Percentiles rank a stretch among this genome's conserved stretches.
phyloP scores from a whole-genome alignment of 2,888 invertebrate genomes.

The Phlogophora meticulosa region DNA sequence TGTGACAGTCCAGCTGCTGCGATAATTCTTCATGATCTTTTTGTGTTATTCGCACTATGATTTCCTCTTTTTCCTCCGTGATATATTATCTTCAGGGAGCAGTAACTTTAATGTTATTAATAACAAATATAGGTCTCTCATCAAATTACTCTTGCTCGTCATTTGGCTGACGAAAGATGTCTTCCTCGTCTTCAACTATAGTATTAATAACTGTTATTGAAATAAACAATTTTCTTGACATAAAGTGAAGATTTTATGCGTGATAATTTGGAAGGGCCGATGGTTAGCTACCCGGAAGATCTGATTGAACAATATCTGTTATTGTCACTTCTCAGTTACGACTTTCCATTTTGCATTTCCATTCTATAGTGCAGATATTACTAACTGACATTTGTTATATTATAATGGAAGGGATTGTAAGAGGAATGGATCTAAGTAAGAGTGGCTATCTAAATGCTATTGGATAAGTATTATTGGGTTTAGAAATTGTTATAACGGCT shows the following conservation, averaged over 20 bases:
- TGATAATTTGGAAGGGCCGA: slow-evolving; percentile 4
- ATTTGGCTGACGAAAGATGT: slow-evolving; percentile 32
- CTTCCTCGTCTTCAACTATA: slow-evolving; percentile 27
- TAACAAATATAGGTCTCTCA: slow-evolving; percentile 6
- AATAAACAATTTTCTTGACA: slow-evolving; percentile 23
- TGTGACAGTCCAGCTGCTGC: slow-evolving; percentile 48
- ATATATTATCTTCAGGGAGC: slow-evolving; percentile 10
- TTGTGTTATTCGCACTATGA: slow-evolving; percentile 38
- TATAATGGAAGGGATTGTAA: slow-evolving; percentile 4
- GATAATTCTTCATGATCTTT: slow-evolving; percentile 47
- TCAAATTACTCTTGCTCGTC: slow-evolving; percentile 6
- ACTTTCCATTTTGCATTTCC: slow-evolving; percentile 42
- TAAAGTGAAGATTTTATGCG: slow-evolving; percentile 41
- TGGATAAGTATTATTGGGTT: neutral
- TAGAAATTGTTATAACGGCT: neutral
- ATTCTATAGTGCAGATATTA: slow-evolving; percentile 35
- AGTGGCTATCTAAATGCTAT: slow-evolving; percentile 1
- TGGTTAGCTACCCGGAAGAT: slow-evolving; percentile 38
- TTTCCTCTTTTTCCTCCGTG: slow-evolving; percentile 29
- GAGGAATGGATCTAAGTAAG: neutral
- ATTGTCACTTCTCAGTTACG: slow-evolving; percentile 55
- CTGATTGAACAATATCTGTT: slow-evolving; percentile 55
- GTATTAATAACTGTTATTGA: slow-evolving; percentile 7
- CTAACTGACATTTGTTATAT: slow-evolving; percentile 14
- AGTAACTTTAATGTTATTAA: slow-evolving; percentile 17